Evolutionary conservation across 2,113 vertebrate genomes (phyloP).

Genomic region (Trogon melanurus): DNA sequence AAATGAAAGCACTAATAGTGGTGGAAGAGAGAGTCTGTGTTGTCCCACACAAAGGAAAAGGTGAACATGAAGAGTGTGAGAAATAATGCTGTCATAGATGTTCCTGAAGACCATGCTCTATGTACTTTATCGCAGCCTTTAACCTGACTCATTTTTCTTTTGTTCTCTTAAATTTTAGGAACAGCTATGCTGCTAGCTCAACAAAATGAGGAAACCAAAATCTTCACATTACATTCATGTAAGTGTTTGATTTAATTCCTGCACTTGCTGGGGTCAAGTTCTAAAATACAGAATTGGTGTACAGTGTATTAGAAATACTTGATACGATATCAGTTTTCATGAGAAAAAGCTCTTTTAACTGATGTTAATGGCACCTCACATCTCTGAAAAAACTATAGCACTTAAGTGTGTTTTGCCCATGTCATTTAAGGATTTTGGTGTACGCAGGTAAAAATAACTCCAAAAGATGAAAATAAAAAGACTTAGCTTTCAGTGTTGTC

Average conservation of each 20-base stretch:
- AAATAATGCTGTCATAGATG: fast-evolving
- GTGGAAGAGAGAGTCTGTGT: neutral
- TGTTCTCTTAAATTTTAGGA: neutral
- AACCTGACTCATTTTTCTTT: neutral
- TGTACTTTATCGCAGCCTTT: neutral
- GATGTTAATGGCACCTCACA: neutral
- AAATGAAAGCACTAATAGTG: neutral
- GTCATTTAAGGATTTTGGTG: neutral
- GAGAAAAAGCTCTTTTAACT: neutral
- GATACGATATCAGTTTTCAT: neutral
- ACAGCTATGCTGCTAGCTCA: neutral
- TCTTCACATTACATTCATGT: neutral
- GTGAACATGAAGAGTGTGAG: neutral
- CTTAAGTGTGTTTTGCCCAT: neutral
- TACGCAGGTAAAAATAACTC: neutral
- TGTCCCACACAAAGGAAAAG: neutral
- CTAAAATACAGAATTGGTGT: neutral
- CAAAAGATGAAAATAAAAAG: neutral
- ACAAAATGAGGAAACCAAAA: neutral
- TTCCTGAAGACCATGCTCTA: neutral
- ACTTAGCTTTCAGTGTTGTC: neutral
- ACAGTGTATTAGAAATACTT: neutral
- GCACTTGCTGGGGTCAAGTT: neutral
- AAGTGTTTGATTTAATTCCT: neutral
- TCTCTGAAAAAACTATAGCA: neutral